A percentile compares a stretch with the other conserved stretches of the same genome.
Evolutionary conservation across 2,797 vertebrate genomes (phyloP).

Genomic region (Anniella stebbinsi): DNA sequence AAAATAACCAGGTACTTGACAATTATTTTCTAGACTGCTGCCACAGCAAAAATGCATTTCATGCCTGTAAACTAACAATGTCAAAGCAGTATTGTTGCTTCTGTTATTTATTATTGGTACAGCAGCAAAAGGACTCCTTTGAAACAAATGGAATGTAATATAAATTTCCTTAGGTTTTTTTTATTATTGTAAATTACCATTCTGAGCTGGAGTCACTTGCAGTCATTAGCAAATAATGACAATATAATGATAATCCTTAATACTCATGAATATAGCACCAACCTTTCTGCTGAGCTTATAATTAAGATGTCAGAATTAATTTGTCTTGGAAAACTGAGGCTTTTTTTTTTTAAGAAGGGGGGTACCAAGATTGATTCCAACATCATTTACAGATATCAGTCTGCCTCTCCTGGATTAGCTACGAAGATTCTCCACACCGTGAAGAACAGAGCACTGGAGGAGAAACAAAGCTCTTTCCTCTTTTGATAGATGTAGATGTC

Average conservation of each 20-base stretch:
- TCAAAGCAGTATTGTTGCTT: conserved; percentile 51
- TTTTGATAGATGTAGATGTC: conserved; percentile 39
- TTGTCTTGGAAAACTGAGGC: conserved; percentile 63
- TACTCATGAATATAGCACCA: conserved; percentile 65
- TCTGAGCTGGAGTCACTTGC: conserved; percentile 69
- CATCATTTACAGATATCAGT: conserved; percentile 57
- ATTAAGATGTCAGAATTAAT: conserved; percentile 76
- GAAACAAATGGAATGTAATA: conserved; percentile 52
- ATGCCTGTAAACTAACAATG: conserved; percentile 50
- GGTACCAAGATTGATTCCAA: conserved; percentile 53
- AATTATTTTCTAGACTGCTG: conserved; percentile 49
- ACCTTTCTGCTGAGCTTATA: conserved; percentile 72
- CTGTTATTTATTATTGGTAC: conserved; percentile 58
- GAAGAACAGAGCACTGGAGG: conserved; percentile 36
- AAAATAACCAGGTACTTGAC: conserved; percentile 24
- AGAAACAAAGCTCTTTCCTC: conserved; percentile 28
- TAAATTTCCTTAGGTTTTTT: conserved; percentile 58
- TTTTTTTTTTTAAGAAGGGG: not conserved
- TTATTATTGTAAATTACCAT: conserved; percentile 55
- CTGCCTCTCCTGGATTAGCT: conserved; percentile 42
- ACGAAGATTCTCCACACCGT: conserved; percentile 10
- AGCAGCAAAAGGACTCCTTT: conserved; percentile 53
- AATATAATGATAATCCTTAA: conserved; percentile 72
- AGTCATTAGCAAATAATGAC: conserved; percentile 75
- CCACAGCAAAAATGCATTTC: conserved; percentile 44